Base-by-base conservation (phyloP, 23 tunicate species). In the Ascidia mentula region DNA sequence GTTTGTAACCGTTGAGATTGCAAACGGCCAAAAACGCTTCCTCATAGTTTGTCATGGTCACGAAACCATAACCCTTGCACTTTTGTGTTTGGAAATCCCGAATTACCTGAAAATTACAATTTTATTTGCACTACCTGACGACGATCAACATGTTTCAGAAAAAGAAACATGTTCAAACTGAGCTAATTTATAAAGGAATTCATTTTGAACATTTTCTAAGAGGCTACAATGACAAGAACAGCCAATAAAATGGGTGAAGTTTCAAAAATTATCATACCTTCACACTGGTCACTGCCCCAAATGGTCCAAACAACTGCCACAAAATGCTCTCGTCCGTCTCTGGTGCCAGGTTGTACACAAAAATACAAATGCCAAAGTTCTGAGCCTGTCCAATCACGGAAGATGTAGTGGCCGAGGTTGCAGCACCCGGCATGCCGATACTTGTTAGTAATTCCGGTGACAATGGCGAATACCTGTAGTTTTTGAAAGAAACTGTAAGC, bases 221-320 rank as follows among this genome's bases (percentile, higher is more conserved):
- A n/a, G n/a, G n/a, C n/a, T n/a, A n/a, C n/a, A n/a, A n/a, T n/a
- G n/a, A n/a, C n/a, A n/a, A n/a, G n/a, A n/a, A n/a, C n/a, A n/a
- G n/a, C n/a, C n/a, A n/a, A n/a, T n/a, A n/a, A n/a, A n/a, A n/a
- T n/a, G n/a, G n/a, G n/a, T n/a, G n/a, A n/a, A n/a, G n/a, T n/a
- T n/a, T n/a, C n/a, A n/a, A n/a, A n/a, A n/a, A n/a, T 18, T 12
- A 33, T 17, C 85, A 13, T 31, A 86, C 97, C 89, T 92, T 86
- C 6, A 96, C 96, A 42, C 88, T 86, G 40, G 92, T 96, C 8
- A 96, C 99, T 0, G 99, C 99, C 26, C 99, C 99, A 40, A 79
- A 96, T 6, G 99, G 99, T 0, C 99, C 99, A 53, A 96, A 96
- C 75, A 96, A 38, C 73, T 96, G 96, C 99, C 99, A 96, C 70